These are phyloP conservation scores for Pseudorhombus dupliciocellatus DNA, from an alignment of 2,113 vertebrate genomes.

Conservation along the genomic window DNA sequence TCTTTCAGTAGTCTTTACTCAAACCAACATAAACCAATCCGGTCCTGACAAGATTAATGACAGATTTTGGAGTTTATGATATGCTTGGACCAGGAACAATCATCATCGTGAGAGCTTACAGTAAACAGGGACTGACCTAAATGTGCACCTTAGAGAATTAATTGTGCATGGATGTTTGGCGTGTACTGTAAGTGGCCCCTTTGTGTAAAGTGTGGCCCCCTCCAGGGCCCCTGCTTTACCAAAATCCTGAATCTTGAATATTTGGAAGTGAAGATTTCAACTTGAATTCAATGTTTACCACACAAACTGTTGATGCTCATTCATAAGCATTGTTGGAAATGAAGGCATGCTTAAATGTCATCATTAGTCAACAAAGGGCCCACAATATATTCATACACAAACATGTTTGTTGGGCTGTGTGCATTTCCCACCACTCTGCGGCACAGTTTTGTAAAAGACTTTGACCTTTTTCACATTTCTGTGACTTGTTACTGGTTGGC, in stretches of 20 bases:
- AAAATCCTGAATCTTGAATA: background rate
- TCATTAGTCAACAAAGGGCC: constrained; percentile 1
- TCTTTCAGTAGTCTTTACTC: background rate
- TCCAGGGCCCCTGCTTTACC: background rate
- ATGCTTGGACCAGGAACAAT: too few species aligned
- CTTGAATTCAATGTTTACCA: background rate
- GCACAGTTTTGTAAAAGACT: constrained; percentile 26
- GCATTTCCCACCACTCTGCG: constrained; percentile 6
- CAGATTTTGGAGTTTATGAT: too few species aligned
- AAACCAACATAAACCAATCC: too few species aligned
- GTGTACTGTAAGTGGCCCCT: background rate
- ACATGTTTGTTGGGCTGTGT: constrained; percentile 7
- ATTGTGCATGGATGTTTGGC: background rate
- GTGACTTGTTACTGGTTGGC: constrained; percentile 56
- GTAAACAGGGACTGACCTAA: background rate
- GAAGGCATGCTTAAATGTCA: background rate
- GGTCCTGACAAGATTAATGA: too few species aligned
- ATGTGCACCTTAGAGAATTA: background rate
- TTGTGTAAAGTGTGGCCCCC: background rate
- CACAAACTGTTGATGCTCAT: background rate
- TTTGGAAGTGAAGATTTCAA: background rate
- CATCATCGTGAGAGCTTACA: background rate
- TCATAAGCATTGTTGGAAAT: background rate
- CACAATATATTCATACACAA: constrained; percentile 8
- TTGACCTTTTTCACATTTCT: constrained; percentile 58